Base-by-base conservation (phyloP, 1,140 invertebrate genomes). In the Drosophila lini region DNA sequence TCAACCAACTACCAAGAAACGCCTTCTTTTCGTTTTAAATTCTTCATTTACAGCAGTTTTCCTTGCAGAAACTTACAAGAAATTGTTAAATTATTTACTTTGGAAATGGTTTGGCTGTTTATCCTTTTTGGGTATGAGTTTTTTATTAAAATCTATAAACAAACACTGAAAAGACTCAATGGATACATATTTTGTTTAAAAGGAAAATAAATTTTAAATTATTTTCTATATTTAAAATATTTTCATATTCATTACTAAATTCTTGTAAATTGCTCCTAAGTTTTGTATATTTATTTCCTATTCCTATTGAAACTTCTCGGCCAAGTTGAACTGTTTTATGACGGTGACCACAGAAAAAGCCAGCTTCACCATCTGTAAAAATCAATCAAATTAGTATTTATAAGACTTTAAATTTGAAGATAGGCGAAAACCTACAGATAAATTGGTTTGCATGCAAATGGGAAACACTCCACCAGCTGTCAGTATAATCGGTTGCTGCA, bases 271-370 rank as follows among this genome's bases (percentile, higher is more conserved):
- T 31, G 3, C n/a, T 28, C 15, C 15, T 31, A 50, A 9, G 11
- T 11, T 0, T 16, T 48, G 25, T 31, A n/a, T 5, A 31, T 16
- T 41, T 16, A 16, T 28, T 28, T 40, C 2, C 16, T 32, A 69
- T 22, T 38, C 2, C 16, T 32, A 69, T 32, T 69, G 60, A 55
- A 86, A 86, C 36, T 48, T 75, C n/a, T 81, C 64, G 5, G 82
- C 78, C 31, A 85, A 34, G 22, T 86, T 81, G 8, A 86, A 60
- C 48, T 81, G 81, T 5, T 75, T 69, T 0, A 76, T 77, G 0
- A 81, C 38, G 0, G 82, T 85, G 3, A 86, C 70, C 2, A 86
- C 82, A 1, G 78, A 73, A 55, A 86, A 86, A 0, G 82, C 75
- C 36, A 81, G 47, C 7, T 81, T 81, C 2, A 80, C 68, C 9